Evolutionary conservation across 2,113 vertebrate species (phyloP).

Genomic region (Hydrochoerus hydrochaeris): DNA sequence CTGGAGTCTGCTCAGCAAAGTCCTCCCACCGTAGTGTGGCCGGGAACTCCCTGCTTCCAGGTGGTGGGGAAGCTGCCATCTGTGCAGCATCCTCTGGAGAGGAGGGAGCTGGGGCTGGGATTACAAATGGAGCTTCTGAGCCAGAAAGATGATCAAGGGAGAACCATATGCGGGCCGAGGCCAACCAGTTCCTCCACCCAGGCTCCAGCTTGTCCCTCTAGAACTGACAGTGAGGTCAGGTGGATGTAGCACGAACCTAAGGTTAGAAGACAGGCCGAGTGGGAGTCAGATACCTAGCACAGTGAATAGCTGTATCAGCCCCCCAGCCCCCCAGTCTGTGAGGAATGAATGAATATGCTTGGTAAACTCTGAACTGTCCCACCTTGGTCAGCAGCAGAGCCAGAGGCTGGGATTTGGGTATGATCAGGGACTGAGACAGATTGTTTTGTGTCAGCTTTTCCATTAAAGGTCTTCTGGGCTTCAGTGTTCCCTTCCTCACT

Average conservation of each 20-base stretch:
- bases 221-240: background rate
- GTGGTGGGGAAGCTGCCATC: constrained; percentile 28
- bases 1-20: background rate
- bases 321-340: accelerated
- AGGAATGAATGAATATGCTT: background rate
- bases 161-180: background rate
- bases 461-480: background rate
- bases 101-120: background rate
- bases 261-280: accelerated
- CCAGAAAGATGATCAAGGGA: background rate
- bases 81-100: background rate
- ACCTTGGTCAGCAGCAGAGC: too few relatives aligned
- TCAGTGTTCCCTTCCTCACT: background rate
- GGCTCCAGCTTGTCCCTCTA: background rate
- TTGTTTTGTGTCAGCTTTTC: background rate
- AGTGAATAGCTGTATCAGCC: accelerated
- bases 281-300: background rate
- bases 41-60: constrained; percentile 26
- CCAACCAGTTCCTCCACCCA: too few relatives aligned
- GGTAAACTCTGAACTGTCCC: too few relatives aligned
- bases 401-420: background rate
- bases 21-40: background rate
- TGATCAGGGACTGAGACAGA: background rate
- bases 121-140: background rate
- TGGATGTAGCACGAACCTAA: background rate